phyloP scores from a whole-genome alignment of 2,797 vertebrate species.

The Phoeniculus purpureus region DNA sequence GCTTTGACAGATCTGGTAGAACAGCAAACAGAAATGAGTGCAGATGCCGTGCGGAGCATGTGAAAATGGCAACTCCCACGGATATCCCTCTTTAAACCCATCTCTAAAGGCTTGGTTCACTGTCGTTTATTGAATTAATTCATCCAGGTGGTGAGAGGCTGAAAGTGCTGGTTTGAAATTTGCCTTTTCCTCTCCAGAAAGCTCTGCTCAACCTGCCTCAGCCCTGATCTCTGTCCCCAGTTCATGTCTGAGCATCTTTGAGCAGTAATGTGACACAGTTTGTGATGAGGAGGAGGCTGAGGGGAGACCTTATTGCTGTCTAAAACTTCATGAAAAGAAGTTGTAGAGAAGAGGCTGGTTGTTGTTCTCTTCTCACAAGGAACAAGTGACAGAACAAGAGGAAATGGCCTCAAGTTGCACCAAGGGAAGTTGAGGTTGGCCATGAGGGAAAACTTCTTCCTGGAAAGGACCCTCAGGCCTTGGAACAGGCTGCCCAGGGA shows the following conservation, averaged over 20 bases:
- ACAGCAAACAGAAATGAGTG: not conserved
- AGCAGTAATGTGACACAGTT: fast-evolving
- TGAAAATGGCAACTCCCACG: not conserved
- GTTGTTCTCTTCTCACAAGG: too few relatives aligned
- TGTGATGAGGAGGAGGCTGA: not conserved
- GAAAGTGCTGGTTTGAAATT: not conserved
- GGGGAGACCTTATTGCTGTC: too few relatives aligned
- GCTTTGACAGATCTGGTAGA: not conserved
- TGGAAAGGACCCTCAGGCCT: too few relatives aligned
- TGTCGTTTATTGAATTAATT: not conserved
- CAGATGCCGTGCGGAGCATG: not conserved
- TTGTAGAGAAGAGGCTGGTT: too few relatives aligned
- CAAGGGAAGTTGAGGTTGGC: too few relatives aligned
- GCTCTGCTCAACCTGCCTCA: not conserved
- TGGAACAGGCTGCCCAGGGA: too few relatives aligned
- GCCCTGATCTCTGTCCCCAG: not conserved
- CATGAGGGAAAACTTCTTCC: too few relatives aligned
- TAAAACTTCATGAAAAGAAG: too few relatives aligned
- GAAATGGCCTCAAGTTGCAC: too few relatives aligned
- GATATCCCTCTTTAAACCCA: not conserved
- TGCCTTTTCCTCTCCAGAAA: not conserved
- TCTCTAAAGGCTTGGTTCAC: not conserved
- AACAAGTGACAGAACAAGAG: too few relatives aligned
- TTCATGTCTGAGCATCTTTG: not conserved
- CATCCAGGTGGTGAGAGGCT: not conserved